These are phyloP conservation scores for Protophormia terraenovae DNA, from an alignment of 2,888 invertebrate species.

Conservation along the genomic window DNA sequence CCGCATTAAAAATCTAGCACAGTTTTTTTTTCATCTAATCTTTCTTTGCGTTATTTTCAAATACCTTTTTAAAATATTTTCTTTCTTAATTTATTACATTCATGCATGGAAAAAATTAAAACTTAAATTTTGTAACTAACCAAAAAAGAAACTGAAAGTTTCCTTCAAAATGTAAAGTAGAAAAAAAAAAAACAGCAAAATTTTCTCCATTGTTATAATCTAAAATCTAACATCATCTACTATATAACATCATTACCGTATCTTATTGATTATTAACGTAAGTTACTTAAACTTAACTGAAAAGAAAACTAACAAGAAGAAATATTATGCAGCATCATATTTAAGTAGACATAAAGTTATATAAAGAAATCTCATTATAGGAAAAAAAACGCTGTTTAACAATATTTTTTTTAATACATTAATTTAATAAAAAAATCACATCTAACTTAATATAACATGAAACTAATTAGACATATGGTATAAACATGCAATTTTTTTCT, in stretches of 20 bases:
- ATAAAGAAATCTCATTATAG: conserved; percentile 46
- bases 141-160: conserved; percentile 61
- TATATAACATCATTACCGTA: conserved; percentile 63
- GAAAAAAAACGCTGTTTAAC: conserved; percentile 11
- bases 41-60: conserved; percentile 19
- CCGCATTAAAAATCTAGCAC: not conserved
- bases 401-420: not conserved
- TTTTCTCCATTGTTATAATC: conserved; percentile 63
- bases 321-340: conserved; percentile 54
- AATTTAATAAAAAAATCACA: conserved; percentile 31
- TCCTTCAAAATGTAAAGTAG: not conserved
- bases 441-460: conserved; percentile 54
- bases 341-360: conserved; percentile 40
- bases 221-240: conserved; percentile 58
- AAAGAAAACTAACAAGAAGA: conserved; percentile 30
- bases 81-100: conserved; percentile 50
- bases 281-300: not conserved
- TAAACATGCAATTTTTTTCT: conserved; percentile 63
- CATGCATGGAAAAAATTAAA: conserved; percentile 50
- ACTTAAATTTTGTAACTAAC: not conserved
- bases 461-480: conserved; percentile 64
- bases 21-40: not conserved
- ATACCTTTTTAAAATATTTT: conserved; percentile 27
- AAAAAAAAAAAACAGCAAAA: not conserved
- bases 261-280: conserved; percentile 66